phyloP scores from a whole-genome alignment of 2,797 vertebrate species.

The Garrulus glandarius region DNA sequence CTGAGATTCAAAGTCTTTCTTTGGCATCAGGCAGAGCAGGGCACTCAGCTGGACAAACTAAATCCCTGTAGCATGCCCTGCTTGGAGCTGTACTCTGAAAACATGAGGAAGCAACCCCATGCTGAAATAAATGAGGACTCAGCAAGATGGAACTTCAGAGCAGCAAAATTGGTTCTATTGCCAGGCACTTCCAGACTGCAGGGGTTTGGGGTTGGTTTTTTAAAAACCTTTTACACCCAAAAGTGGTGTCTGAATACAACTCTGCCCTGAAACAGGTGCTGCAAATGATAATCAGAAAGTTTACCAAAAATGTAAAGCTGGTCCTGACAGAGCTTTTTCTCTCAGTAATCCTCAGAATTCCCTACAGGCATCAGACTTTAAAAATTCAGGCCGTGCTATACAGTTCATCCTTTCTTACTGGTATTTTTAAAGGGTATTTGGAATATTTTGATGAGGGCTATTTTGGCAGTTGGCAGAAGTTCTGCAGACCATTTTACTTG shows the following conservation, averaged over 20 bases:
- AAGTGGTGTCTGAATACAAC: background rate
- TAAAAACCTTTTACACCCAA: background rate
- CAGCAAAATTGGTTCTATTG: background rate
- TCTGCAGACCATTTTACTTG: background rate
- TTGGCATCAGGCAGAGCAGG: background rate
- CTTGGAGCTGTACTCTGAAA: background rate
- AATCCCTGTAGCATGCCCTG: background rate
- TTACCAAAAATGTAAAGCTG: background rate
- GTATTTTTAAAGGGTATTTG: background rate
- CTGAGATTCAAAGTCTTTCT: background rate
- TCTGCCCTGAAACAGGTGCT: background rate
- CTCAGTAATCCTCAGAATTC: background rate
- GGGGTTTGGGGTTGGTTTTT: accelerated
- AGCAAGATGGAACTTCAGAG: background rate
- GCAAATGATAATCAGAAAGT: background rate
- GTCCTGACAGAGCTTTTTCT: background rate
- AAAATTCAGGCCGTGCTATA: background rate
- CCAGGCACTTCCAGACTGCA: background rate
- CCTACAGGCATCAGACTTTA: background rate
- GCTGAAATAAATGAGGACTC: background rate
- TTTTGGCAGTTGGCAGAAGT: background rate
- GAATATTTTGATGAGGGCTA: background rate
- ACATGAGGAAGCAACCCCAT: background rate
- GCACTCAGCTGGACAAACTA: background rate
- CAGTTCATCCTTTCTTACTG: background rate